Conservation (phyloP, 2,113 vertebrate species). For the Theristicus caerulescens region DNA sequence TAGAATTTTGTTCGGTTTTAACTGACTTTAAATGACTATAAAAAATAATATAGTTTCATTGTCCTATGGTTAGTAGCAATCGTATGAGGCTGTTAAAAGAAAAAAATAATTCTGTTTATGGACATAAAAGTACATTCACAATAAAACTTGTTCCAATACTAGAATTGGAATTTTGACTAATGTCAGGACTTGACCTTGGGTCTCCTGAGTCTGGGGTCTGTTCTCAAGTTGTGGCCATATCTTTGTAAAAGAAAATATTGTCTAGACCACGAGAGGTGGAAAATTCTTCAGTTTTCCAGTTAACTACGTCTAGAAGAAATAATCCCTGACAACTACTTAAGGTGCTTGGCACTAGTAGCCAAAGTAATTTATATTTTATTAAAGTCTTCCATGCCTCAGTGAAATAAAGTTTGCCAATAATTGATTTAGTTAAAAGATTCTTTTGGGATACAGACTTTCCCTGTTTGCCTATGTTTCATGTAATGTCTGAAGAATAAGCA, state of each 20-base stretch:
- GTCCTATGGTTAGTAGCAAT: not conserved
- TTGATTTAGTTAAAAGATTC: not conserved
- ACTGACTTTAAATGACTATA: not conserved
- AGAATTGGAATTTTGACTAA: not conserved
- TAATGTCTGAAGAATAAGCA: not conserved
- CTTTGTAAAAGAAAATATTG: not conserved
- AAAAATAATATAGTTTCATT: not conserved
- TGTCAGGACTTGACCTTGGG: not conserved
- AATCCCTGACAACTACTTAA: not conserved
- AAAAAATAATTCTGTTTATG: not conserved
- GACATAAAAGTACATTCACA: not conserved
- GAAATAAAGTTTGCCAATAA: not conserved
- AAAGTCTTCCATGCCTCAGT: not conserved
- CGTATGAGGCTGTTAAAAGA: not conserved
- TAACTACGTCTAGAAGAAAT: not conserved
- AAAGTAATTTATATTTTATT: not conserved
- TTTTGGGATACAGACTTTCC: not conserved
- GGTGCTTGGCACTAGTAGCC: not conserved
- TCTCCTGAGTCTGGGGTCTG: not conserved
- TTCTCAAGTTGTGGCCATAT: not conserved
- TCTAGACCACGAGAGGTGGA: not conserved
- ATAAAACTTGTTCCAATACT: not conserved
- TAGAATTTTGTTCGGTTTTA: not conserved
- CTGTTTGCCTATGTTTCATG: not conserved
- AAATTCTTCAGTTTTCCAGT: constrained; percentile 1